Evolutionary conservation across 2,888 invertebrate species (phyloP).

Genomic region (Parapristionchus giblindavisi): DNA sequence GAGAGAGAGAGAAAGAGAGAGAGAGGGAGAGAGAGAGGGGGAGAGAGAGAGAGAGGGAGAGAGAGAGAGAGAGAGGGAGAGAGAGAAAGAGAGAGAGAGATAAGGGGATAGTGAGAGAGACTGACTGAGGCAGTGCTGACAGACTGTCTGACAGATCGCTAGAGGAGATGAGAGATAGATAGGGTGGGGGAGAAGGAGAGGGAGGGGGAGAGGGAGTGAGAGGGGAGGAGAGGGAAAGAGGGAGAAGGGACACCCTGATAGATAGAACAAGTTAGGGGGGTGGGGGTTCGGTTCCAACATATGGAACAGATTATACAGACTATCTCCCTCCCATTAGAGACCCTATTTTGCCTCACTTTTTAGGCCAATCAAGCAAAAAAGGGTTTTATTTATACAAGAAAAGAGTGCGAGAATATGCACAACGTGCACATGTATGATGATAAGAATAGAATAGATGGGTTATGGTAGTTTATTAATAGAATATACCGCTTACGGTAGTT

Average conservation of each 20-base stretch:
- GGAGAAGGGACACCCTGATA: not conserved
- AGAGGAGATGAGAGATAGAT: not conserved
- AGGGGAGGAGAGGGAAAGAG: not conserved
- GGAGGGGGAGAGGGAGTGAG: not conserved
- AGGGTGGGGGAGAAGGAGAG: slow-evolving; percentile 17
- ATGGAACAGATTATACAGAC: too few relatives aligned
- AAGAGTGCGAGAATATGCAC: too few relatives aligned
- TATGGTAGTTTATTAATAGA: too few relatives aligned
- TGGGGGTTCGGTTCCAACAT: too few relatives aligned
- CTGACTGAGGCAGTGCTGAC: not conserved
- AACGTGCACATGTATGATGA: too few relatives aligned
- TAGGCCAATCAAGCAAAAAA: slow-evolving; percentile 1
- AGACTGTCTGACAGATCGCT: not conserved
- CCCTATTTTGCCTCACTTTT: too few relatives aligned
- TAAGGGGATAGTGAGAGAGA: not conserved
- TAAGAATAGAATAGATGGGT: too few relatives aligned
- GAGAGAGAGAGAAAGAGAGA: not conserved
- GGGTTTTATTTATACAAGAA: not conserved
- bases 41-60: not conserved
- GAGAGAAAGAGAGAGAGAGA: not conserved
- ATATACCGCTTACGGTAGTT: too few relatives aligned
- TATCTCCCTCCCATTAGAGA: too few relatives aligned
- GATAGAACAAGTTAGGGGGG: not conserved
- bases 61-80: slow-evolving; percentile 1
- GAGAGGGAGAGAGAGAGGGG: not conserved